Base-by-base conservation (phyloP, 2,113 vertebrate genomes). In the Lates calcarifer region DNA sequence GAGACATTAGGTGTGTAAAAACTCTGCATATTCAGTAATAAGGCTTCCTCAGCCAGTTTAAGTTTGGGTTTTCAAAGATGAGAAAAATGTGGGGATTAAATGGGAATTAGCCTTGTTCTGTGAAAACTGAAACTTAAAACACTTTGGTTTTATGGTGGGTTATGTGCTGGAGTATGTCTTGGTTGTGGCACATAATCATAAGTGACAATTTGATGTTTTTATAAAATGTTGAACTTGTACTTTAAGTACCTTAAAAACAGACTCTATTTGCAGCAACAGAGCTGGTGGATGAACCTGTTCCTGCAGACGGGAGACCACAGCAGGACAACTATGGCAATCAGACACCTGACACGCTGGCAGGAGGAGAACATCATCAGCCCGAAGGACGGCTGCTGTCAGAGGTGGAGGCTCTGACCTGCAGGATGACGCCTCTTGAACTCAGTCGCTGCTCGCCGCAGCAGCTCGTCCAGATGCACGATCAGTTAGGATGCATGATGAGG, bases 391-490 rank as follows among this genome's bases (percentile, higher is more conserved):
- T 98, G 0, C 5, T 86, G 67, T 79, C 91, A 4, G 95, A 94
- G 22, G 77, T 98, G 4, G 92, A 94, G 11, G 78, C 92, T 0
- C 94, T 99, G 10, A 92, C 88, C 18, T 62, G 93, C 5, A 95
- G 92, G 6, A 66, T 97, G 66, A 92, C 91, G 7, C 66, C 94
- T 0, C 85, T 91, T 0, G 95, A 95, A 1, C 96, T 99, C 0
- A 57, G 80, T 0, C 49, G 31, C 57, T 97, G 95, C 10, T 95
- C 97, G 0, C 92, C 95, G 2, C 94, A 89, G 68, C 96, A 97
- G 1, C 95, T 99, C 0, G 93, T 96, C 0, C 87, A 95, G 88
- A 94, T 98, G 90, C 97, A 99, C 14, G 94, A 96, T 2, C 93
- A 93, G 57, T 87, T 99, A 3, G 85, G 94, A 2, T 89, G 22